Evolutionary conservation across 2,888 invertebrate species (phyloP), one percentile per base, ranked within the genome.

Genomic region (Margaritifera margaritifera): DNA sequence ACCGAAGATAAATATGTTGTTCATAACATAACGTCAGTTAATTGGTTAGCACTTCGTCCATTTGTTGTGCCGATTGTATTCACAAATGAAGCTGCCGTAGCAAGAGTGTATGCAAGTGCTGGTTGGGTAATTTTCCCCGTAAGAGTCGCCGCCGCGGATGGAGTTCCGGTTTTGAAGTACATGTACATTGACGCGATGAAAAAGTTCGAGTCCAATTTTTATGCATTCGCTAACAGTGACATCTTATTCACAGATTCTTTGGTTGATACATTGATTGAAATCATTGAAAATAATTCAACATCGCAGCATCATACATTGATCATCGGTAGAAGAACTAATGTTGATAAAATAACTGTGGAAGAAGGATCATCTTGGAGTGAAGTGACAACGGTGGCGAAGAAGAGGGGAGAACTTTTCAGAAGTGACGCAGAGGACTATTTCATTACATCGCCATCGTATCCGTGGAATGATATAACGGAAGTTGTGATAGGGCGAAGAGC

Each of bases 401-500:
- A 31, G 20, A 66, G 77, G 6, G 79, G 79, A 1, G 65, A 59
- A 22, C 55, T 79, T 4, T 80, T 80, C 58, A 62, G 53, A 3
- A 68, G 65, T 20, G 61, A 71, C 31, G 78, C 80, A 2, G 76
- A 76, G 64, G 82, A 82, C 58, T 82, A 81, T 67, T 82, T 82
- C 63, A 77, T 82, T 19, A 77, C 80, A 11, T 67, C 56, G 42
- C 60, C 64, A 42, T 8, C 22, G 1, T 82, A 72, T 68, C 77
- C 78, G 2, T 82, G 81, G 82, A 60, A 65, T 20, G 59, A 55
- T 15, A 69, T 79, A 19, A 80, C 81, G 4, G 74, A 77, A 20
- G 72, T 82, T 27, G 79, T 80, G 25, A 72, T 82, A 20, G 81
- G 81, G 2, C 68, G 79, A 22, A 61, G 67, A 19, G 82, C 80